Evolutionary conservation across 1,140 invertebrate genomes (phyloP).

Genomic region (Ostrea edulis): DNA sequence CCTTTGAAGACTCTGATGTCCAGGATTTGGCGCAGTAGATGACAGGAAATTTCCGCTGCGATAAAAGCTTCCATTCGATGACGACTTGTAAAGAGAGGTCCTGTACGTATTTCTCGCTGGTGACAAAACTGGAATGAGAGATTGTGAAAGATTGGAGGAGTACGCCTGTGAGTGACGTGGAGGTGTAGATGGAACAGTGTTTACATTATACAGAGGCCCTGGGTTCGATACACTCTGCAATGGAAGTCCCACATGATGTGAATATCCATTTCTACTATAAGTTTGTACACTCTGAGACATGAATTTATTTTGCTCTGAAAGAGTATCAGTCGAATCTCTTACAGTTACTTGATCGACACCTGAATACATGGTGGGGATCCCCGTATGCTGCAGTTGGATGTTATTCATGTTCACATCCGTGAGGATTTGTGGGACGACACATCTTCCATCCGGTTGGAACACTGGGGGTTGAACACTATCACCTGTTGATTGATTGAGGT

Average conservation of each 20-base stretch:
- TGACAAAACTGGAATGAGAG: background rate
- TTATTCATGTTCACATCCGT: slow-evolving; percentile 13
- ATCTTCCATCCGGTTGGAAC: background rate
- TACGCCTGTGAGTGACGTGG: background rate
- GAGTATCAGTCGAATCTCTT: background rate
- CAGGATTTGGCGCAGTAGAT: background rate
- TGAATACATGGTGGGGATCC: background rate
- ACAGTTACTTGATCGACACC: background rate
- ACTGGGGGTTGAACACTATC: background rate
- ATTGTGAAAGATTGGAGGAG: background rate
- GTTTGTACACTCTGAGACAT: background rate
- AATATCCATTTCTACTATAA: background rate
- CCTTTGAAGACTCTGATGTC: background rate
- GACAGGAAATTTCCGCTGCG: background rate
- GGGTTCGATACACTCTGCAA: background rate
- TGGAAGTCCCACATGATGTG: background rate
- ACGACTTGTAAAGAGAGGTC: background rate
- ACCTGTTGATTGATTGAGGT: background rate
- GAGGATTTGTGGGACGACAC: background rate
- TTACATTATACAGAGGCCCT: background rate
- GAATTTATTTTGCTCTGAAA: background rate
- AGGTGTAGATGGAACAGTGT: background rate
- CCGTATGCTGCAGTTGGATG: background rate
- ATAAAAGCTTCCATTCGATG: background rate
- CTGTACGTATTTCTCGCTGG: background rate